Conservation (phyloP, 30 jellyfish, hydroid and myxozoan species). For the Catostylus mosaicus region DNA sequence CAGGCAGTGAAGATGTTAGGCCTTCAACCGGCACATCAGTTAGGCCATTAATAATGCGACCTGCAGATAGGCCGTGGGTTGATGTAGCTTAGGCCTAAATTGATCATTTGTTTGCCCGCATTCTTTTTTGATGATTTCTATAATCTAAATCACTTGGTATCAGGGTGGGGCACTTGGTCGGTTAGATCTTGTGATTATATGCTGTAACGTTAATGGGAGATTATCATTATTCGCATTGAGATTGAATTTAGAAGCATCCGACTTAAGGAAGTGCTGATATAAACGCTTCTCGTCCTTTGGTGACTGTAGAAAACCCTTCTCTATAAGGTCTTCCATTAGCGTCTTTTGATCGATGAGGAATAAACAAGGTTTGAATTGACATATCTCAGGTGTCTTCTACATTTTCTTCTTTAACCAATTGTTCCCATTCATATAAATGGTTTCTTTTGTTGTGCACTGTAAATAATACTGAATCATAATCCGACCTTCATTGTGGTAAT, state of each 20-base stretch:
- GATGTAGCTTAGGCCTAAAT: no score
- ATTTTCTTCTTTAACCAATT: constrained; percentile 7
- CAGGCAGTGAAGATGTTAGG: no score
- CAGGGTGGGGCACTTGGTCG: background rate
- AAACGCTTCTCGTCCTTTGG: background rate
- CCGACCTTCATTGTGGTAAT: constrained; percentile 33
- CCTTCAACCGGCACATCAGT: no score
- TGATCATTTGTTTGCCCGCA: no score
- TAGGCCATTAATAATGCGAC: no score
- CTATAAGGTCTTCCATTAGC: background rate
- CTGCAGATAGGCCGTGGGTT: no score
- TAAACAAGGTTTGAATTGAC: constrained; percentile 16
- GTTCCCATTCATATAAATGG: constrained; percentile 2
- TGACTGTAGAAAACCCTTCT: background rate
- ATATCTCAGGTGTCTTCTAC: constrained; percentile 27
- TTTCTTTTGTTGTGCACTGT: constrained; percentile 21
- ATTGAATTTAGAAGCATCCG: background rate
- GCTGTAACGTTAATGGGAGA: no score
- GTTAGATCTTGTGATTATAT: no score
- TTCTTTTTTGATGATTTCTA: no score
- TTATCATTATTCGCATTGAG: no score
- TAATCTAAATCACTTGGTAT: background rate
- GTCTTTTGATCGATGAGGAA: background rate
- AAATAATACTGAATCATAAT: constrained; percentile 54
- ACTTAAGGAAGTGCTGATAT: background rate